Base-by-base conservation (phyloP, 2,797 vertebrate genomes). In the Triplophysa yarkandensis region DNA sequence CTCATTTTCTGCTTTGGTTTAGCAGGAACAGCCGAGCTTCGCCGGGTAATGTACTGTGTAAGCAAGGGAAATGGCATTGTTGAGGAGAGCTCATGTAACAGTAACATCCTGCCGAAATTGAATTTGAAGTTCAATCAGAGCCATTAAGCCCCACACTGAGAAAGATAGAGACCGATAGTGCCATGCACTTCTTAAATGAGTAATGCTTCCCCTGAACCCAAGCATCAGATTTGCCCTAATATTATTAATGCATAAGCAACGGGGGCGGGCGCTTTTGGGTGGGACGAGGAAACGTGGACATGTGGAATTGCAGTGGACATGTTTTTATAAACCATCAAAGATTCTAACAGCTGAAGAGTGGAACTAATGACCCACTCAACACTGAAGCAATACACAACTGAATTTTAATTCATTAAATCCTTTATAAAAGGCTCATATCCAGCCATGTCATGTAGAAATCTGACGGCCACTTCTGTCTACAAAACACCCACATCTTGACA, bases 21-120 rank as follows among this genome's bases (percentile, higher is more conserved):
- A 76, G 77, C 19, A 77, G 81, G 87, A 89, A 90, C 92, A 88
- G 87, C 90, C 86, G 89, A 89, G 89, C 88, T 89, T 91, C 91
- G 90, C 91, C 91, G 91, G 90, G 90, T 93, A 94, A 95, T 92
- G 93, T 93, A 92, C 93, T 93, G 92, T 94, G 91, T 91, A 92
- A 94, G 92, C 88, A 91, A 93, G 92, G 94, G 93, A 95, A 95
- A 96, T 95, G 88, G 93, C 92, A 93, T 92, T 93, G 94, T 93
- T 93, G 92, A 93, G 91, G 91, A 93, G 92, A 93, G 94, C 94
- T 95, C 92, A 91, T 94, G 94, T 95, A 95, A 92, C 91, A 92
- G 94, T 94, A 94, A 96, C 94, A 96, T 96, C 94, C 94, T 95
- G 93, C 93, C 91, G 90, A 94, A 95, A 96, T 96, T 93, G 93